These are phyloP conservation scores for Molossus alvarezi DNA, from an alignment of 2,797 vertebrate species.

Conservation along the genomic window DNA sequence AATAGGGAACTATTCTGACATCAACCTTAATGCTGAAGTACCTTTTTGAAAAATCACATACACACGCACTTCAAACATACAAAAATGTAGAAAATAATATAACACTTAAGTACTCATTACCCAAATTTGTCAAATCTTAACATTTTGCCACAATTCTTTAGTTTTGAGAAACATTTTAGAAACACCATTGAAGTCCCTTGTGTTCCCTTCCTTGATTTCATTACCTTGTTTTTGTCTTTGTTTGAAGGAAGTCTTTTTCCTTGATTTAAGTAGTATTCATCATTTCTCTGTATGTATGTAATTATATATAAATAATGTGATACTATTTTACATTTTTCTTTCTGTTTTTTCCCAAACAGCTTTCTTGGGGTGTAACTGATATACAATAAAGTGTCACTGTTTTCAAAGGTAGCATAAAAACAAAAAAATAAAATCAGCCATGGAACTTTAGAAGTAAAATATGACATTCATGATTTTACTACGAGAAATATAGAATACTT, in stretches of 20 bases:
- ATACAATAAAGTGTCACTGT: not conserved
- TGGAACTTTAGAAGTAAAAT: not conserved
- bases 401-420: not conserved
- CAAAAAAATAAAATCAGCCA: not conserved
- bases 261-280: slow-evolving; percentile 38
- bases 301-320: slow-evolving; percentile 1
- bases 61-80: not conserved
- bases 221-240: not conserved
- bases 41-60: slow-evolving; percentile 29
- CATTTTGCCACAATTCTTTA: slow-evolving; percentile 14
- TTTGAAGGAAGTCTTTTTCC: slow-evolving; percentile 17
- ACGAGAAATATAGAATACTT: slow-evolving; percentile 5
- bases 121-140: slow-evolving; percentile 35
- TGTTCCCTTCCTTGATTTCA: not conserved
- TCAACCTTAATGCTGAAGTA: not conserved
- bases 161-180: not conserved
- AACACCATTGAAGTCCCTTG: not conserved
- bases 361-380: slow-evolving; percentile 8
- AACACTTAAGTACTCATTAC: not conserved
- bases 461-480: slow-evolving; percentile 30
- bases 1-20: not conserved
- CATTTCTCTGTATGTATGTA: slow-evolving; percentile 19
- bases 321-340: not conserved
- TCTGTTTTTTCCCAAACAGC: not conserved
- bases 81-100: slow-evolving; percentile 45